Evolutionary conservation across 2,113 vertebrate genomes (phyloP).

Genomic region (Clupea harengus): DNA sequence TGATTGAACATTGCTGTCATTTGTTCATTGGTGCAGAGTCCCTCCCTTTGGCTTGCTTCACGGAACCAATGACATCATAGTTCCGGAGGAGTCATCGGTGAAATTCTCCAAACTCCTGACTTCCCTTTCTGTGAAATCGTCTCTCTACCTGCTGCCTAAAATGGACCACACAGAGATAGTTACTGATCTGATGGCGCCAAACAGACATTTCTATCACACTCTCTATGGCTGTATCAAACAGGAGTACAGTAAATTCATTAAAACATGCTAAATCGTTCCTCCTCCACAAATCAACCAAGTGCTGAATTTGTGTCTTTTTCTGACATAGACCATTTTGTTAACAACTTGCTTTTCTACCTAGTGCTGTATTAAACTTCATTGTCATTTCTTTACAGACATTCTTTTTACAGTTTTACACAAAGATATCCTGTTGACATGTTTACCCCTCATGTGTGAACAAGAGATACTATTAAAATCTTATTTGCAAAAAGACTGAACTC

Average conservation of each 20-base stretch:
- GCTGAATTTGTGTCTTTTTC: background rate
- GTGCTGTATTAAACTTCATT: background rate
- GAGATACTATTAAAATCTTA: background rate
- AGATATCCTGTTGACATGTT: background rate
- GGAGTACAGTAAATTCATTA: conserved; percentile 54
- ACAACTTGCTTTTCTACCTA: background rate
- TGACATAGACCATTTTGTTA: background rate
- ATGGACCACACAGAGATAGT: conserved; percentile 66
- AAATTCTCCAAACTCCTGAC: conserved; percentile 65
- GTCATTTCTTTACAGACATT: background rate
- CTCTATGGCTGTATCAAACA: conserved; percentile 68
- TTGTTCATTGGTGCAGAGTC: conserved; percentile 51
- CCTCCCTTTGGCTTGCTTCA: conserved; percentile 69
- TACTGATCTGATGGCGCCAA: conserved; percentile 68
- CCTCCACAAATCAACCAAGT: background rate
- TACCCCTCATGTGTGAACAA: background rate
- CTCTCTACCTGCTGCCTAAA: conserved; percentile 65
- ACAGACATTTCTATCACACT: conserved; percentile 61
- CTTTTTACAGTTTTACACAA: background rate
- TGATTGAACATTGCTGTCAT: background rate
- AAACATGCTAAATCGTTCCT: conserved; percentile 33
- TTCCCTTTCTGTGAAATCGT: conserved; percentile 52
- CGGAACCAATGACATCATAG: conserved; percentile 64
- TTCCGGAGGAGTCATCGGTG: conserved; percentile 64
- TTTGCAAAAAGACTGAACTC: background rate